Evolutionary conservation across 2,113 vertebrate genomes (phyloP).

Genomic region (Menura novaehollandiae): DNA sequence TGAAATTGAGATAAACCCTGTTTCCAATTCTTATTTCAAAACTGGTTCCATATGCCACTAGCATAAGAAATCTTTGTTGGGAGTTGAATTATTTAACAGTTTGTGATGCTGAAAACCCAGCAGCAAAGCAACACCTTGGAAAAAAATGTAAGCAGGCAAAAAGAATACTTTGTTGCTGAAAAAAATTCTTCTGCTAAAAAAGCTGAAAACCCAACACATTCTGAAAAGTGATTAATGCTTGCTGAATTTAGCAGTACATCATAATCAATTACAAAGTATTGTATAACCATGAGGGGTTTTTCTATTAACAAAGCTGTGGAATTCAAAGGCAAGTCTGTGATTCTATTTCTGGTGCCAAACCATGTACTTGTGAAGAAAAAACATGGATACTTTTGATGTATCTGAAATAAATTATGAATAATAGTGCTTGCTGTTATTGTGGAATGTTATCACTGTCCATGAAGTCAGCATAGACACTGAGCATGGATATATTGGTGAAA

Average conservation of each 20-base stretch:
- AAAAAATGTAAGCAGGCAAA: background rate
- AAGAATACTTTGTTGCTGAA: background rate
- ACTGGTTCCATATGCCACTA: conserved; percentile 20
- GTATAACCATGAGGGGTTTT: background rate
- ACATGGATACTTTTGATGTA: background rate
- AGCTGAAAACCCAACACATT: background rate
- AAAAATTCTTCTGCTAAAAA: background rate
- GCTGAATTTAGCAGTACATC: background rate
- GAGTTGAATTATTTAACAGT: conserved; percentile 60
- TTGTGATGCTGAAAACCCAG: conserved; percentile 32
- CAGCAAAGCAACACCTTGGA: conserved; percentile 25
- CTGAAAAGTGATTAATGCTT: conserved; percentile 12
- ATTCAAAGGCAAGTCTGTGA: background rate
- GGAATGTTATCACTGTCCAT: background rate
- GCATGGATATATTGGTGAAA: background rate
- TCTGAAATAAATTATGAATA: background rate
- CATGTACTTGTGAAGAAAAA: background rate
- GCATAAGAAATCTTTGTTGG: background rate
- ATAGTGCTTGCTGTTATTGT: background rate
- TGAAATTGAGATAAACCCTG: conserved; percentile 16
- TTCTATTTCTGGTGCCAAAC: background rate
- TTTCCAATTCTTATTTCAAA: conserved; percentile 13
- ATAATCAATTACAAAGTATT: background rate
- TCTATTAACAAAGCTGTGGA: background rate
- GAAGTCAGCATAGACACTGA: background rate